phyloP scores from a whole-genome alignment of 2,113 vertebrate genomes.

The Thalassarche chlororhynchos region DNA sequence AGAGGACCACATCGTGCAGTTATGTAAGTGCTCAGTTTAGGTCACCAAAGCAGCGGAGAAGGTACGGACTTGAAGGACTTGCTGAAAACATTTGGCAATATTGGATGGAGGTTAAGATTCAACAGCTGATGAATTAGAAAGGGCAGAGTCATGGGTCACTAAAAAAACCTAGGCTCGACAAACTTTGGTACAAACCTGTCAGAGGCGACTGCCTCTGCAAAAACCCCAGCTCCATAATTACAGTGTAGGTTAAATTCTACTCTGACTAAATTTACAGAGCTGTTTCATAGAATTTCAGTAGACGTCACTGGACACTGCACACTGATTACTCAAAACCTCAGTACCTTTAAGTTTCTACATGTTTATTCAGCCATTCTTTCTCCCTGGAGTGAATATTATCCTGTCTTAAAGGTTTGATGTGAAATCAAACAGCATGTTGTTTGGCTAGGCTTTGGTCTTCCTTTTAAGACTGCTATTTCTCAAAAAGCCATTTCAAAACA shows the following conservation, averaged over 20 bases:
- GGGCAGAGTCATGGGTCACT: background rate
- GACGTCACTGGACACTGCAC: background rate
- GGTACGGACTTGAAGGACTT: background rate
- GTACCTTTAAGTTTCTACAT: background rate
- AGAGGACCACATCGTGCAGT: background rate
- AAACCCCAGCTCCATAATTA: background rate
- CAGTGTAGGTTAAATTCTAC: background rate
- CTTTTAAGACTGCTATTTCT: background rate
- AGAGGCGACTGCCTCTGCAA: background rate
- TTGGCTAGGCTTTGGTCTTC: conserved; percentile 10
- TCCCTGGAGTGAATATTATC: conserved; percentile 27
- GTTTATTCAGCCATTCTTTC: conserved; percentile 15
- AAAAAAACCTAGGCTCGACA: background rate
- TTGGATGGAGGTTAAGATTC: background rate
- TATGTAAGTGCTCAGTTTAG: background rate
- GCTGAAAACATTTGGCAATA: background rate
- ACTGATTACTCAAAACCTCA: background rate
- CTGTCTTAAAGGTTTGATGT: conserved; percentile 34
- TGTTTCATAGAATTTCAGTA: background rate
- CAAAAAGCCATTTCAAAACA: conserved; percentile 41
- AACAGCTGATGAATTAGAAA: background rate
- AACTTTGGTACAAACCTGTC: background rate
- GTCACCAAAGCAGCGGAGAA: background rate
- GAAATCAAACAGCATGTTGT: conserved; percentile 33
- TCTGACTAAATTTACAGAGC: background rate